Percentiles rank a stretch among this genome's conserved stretches.
Conservation (phyloP, 2,888 invertebrate species). For the Campopleginae sp. region DNA sequence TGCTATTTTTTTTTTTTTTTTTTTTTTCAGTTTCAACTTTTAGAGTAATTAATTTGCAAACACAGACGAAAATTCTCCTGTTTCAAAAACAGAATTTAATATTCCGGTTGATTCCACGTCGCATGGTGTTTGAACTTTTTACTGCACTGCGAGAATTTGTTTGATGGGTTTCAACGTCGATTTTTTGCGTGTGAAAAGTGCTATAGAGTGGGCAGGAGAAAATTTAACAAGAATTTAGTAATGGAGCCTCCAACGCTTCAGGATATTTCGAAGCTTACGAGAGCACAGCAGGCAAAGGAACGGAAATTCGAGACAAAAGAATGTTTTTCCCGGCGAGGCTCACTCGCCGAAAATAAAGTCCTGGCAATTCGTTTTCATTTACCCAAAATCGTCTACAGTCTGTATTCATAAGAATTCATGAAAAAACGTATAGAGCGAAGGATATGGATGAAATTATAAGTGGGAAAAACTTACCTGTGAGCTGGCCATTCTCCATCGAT, state of each 20-base stretch:
- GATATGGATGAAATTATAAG: constrained; percentile 3
- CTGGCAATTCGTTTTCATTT: background rate
- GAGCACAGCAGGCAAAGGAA: background rate
- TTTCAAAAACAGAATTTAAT: too few species aligned
- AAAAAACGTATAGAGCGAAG: background rate
- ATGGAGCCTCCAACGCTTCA: background rate
- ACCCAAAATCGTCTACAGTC: background rate
- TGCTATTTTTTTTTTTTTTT: too few species aligned
- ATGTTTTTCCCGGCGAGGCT: background rate
- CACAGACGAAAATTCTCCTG: too few species aligned
- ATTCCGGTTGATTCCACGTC: too few species aligned
- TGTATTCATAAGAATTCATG: background rate
- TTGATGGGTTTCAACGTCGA: too few species aligned
- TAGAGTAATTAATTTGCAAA: too few species aligned
- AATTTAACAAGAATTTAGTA: background rate
- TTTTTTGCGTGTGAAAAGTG: too few species aligned
- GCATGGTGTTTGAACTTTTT: too few species aligned
- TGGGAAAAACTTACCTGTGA: constrained; percentile 81
- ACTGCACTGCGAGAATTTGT: too few species aligned
- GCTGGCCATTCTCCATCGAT: constrained; percentile 85
- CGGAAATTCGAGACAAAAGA: background rate
- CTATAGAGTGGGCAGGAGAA: background rate
- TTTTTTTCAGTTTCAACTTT: too few species aligned
- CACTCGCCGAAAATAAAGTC: background rate
- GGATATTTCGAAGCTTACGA: background rate